Percentiles rank a stretch among this genome's conserved stretches.
Evolutionary conservation across 2,888 invertebrate species (phyloP).

Genomic region (Eugnorisma glareosa): DNA sequence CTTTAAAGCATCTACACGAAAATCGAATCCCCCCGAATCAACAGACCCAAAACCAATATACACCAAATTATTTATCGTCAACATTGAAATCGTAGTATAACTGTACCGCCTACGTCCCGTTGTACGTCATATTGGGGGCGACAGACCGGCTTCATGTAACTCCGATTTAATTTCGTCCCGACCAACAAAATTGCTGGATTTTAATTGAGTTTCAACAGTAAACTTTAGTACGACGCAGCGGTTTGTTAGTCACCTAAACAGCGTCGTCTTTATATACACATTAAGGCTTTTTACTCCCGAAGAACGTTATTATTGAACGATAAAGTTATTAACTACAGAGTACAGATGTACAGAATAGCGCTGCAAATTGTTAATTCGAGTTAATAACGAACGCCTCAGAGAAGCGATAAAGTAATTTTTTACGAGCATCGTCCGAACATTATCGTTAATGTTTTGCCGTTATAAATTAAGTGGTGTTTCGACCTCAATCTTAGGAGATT

Average conservation of each 20-base stretch:
- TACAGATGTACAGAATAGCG: constrained; percentile 80
- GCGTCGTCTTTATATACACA: constrained; percentile 65
- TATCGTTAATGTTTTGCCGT: constrained; percentile 84
- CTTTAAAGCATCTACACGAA: constrained; percentile 26
- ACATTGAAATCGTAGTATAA: constrained; percentile 58
- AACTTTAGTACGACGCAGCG: constrained; percentile 75
- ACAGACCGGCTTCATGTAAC: constrained; percentile 73
- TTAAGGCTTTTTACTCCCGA: constrained; percentile 67
- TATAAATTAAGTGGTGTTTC: constrained; percentile 83
- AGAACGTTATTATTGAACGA: constrained; percentile 79
- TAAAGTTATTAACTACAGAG: constrained; percentile 80
- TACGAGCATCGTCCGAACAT: constrained; percentile 80
- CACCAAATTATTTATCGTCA: constrained; percentile 50
- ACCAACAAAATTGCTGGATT: constrained; percentile 83
- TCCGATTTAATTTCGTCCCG: constrained; percentile 86
- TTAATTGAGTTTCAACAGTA: constrained; percentile 86
- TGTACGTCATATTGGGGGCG: constrained; percentile 69
- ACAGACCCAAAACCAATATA: constrained; percentile 57
- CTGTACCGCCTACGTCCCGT: constrained; percentile 43
- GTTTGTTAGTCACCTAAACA: constrained; percentile 83
- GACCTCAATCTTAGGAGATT: constrained; percentile 69
- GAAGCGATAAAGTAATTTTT: constrained; percentile 84
- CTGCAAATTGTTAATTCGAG: constrained; percentile 85
- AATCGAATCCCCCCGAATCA: constrained; percentile 45
- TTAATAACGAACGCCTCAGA: constrained; percentile 84